A percentile compares a stretch with the other conserved stretches of the same genome.
Evolutionary conservation across 1,140 invertebrate genomes (phyloP).

Genomic region (Oedothorax gibbosus): DNA sequence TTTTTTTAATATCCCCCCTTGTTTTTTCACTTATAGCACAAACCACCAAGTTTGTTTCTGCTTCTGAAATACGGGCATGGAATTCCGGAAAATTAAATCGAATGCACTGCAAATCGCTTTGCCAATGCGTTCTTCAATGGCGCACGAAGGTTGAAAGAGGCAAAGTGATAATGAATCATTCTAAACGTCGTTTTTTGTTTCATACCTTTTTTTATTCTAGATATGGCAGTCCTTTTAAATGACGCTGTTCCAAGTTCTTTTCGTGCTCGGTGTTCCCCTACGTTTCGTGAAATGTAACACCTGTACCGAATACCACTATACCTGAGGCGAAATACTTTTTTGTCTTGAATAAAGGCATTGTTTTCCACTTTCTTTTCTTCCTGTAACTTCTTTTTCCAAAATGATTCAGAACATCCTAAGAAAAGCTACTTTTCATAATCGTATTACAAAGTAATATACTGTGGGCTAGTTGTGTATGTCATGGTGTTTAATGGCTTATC

Average conservation of each 20-base stretch:
- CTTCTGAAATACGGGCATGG: slow-evolving; percentile 12
- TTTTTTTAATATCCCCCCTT: slow-evolving; percentile 4
- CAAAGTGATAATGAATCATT: slow-evolving; percentile 51
- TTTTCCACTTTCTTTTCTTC: too few species aligned
- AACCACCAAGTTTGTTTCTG: neutral
- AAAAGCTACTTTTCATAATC: too few species aligned
- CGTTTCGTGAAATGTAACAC: slow-evolving; percentile 36
- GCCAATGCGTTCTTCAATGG: slow-evolving; percentile 22
- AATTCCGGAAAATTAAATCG: slow-evolving; percentile 45
- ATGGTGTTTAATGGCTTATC: too few species aligned
- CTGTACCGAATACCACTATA: neutral
- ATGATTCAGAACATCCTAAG: too few species aligned
- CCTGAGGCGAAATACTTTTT: neutral
- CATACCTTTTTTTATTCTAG: neutral
- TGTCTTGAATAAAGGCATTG: neutral
- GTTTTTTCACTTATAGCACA: neutral
- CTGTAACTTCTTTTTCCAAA: too few species aligned
- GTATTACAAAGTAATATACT: too few species aligned
- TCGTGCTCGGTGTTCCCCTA: slow-evolving; percentile 22
- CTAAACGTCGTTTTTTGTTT: slow-evolving; percentile 22
- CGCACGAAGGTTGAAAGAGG: slow-evolving; percentile 16
- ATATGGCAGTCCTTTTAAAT: slow-evolving; percentile 20
- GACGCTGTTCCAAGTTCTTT: slow-evolving; percentile 19
- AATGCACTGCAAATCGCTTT: slow-evolving; percentile 38
- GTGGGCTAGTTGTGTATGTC: too few species aligned